Evolutionary conservation across 2,113 vertebrate species (phyloP).

Genomic region (Coptodon rendalli): DNA sequence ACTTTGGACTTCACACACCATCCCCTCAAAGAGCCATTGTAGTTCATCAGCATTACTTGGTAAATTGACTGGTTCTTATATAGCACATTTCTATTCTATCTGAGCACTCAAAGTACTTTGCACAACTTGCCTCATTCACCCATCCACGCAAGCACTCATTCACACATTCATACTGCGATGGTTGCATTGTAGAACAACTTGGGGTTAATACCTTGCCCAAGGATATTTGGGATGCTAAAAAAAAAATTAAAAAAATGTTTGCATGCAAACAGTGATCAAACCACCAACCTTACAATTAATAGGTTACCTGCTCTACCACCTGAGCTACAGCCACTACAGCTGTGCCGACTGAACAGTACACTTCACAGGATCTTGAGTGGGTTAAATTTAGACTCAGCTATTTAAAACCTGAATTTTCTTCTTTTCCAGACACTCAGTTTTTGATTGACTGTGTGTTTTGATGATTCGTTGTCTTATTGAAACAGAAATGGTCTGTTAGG

Average conservation of each 20-base stretch:
- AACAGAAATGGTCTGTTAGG: background rate
- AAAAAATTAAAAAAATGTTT: fast-evolving
- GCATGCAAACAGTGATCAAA: background rate
- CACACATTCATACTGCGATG: background rate
- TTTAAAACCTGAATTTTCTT: background rate
- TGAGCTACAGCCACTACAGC: background rate
- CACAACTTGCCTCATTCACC: background rate
- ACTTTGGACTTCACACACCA: background rate
- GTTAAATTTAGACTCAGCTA: background rate
- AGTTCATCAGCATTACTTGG: background rate
- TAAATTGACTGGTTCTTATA: background rate
- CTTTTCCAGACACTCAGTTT: background rate
- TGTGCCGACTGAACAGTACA: background rate
- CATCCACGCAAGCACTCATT: background rate
- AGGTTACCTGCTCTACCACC: background rate
- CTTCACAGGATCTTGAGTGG: background rate
- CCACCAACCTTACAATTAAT: background rate
- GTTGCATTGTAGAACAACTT: background rate
- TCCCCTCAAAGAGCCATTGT: background rate
- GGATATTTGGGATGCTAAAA: background rate
- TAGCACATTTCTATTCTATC: background rate
- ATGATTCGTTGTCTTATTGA: background rate
- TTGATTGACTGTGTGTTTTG: background rate
- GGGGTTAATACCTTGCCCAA: background rate
- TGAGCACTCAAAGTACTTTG: background rate